Percentiles rank a stretch among this genome's conserved stretches.
Evolutionary conservation across 2,888 invertebrate species (phyloP).

Genomic region (Drosophila longiperda): DNA sequence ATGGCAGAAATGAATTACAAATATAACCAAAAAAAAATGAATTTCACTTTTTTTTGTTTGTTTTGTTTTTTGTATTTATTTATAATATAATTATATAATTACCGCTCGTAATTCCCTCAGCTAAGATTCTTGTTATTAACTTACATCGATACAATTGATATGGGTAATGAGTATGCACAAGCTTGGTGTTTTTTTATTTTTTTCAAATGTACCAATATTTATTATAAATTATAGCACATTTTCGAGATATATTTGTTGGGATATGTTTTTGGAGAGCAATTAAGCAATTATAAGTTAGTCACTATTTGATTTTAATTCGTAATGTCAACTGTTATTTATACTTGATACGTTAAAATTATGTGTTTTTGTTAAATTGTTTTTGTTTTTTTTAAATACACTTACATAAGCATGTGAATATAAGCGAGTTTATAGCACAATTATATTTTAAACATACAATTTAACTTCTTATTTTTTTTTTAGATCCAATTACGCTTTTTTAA

Average conservation of each 20-base stretch:
- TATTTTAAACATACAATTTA: slow-evolving; percentile 41
- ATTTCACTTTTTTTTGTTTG: neutral
- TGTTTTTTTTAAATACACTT: slow-evolving; percentile 38
- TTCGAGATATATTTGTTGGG: slow-evolving; percentile 45
- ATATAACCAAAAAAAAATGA: slow-evolving; percentile 24
- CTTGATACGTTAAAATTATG: slow-evolving; percentile 3
- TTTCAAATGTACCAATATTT: slow-evolving; percentile 19
- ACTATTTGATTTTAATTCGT: slow-evolving; percentile 4
- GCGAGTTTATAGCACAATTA: slow-evolving; percentile 58
- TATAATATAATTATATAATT: slow-evolving; percentile 52
- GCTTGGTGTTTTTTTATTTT: slow-evolving; percentile 35
- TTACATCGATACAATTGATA: slow-evolving; percentile 61
- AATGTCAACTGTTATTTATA: slow-evolving; percentile 24
- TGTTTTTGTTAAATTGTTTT: neutral
- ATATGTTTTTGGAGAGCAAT: slow-evolving; percentile 49
- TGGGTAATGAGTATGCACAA: slow-evolving; percentile 62
- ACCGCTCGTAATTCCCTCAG: slow-evolving; percentile 46
- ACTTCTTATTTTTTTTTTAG: slow-evolving; percentile 19
- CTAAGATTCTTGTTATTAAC: slow-evolving; percentile 41
- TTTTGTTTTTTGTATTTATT: slow-evolving; percentile 22
- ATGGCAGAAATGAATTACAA: slow-evolving; percentile 87
- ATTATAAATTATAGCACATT: slow-evolving; percentile 27
- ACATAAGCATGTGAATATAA: slow-evolving; percentile 50
- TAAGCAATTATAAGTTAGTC: slow-evolving; percentile 10
- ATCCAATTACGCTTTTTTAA: slow-evolving; percentile 37